Evolutionary conservation across 2,888 invertebrate genomes (phyloP).

Genomic region (Drosophila tripunctata): DNA sequence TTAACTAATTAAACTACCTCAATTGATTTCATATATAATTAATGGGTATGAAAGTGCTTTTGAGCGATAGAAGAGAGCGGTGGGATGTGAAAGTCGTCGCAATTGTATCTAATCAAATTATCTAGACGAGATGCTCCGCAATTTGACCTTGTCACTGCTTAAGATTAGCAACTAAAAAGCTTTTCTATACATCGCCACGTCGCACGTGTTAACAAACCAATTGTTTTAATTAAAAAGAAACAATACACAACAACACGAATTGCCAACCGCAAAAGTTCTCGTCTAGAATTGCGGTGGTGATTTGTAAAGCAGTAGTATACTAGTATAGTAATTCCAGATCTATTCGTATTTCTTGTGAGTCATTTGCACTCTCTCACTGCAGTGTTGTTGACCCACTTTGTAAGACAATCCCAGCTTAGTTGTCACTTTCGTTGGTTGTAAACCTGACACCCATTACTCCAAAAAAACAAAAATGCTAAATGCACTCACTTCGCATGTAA

Average conservation of each 20-base stretch:
- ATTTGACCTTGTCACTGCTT: slow-evolving; percentile 61
- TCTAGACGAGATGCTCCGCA: slow-evolving; percentile 24
- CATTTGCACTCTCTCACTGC: slow-evolving; percentile 37
- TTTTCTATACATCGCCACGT: slow-evolving; percentile 11
- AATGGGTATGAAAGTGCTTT: neutral
- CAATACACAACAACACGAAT: slow-evolving; percentile 19
- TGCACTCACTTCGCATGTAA: slow-evolving; percentile 37
- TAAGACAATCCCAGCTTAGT: slow-evolving; percentile 46
- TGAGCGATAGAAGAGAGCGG: neutral
- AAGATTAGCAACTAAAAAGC: slow-evolving; percentile 26
- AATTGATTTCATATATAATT: neutral
- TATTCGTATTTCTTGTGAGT: slow-evolving; percentile 5
- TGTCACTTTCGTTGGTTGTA: slow-evolving; percentile 42
- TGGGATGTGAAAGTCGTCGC: slow-evolving; percentile 12
- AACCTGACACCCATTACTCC: slow-evolving; percentile 40
- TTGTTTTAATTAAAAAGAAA: slow-evolving; percentile 40
- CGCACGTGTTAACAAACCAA: slow-evolving; percentile 35
- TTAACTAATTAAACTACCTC: neutral
- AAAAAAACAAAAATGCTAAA: slow-evolving; percentile 33
- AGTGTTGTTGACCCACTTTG: slow-evolving; percentile 68
- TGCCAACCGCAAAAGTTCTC: neutral
- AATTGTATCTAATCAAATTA: slow-evolving; percentile 31
- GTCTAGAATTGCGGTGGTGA: too few species aligned
- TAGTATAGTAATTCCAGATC: neutral
- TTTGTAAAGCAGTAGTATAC: too few species aligned